Evolutionary conservation across 2,888 invertebrate genomes (phyloP).

Genomic region (Leptodirus hochenwartii): DNA sequence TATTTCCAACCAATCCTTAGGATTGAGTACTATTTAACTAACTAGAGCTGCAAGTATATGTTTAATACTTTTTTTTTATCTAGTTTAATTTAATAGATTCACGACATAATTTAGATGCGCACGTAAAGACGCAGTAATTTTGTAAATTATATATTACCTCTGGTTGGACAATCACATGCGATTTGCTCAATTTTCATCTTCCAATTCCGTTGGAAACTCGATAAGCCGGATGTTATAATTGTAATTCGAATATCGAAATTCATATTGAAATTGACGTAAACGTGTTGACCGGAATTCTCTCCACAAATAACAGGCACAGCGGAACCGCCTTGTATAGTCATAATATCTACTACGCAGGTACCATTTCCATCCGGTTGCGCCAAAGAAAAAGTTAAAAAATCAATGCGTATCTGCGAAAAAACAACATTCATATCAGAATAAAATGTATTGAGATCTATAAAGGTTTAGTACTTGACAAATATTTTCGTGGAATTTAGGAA

Average conservation of each 20-base stretch:
- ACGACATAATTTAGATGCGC: too few relatives aligned
- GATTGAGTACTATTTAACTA: too few relatives aligned
- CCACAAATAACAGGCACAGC: constrained; percentile 66
- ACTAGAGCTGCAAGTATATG: too few relatives aligned
- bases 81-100: too few relatives aligned
- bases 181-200: constrained; percentile 56
- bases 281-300: constrained; percentile 59
- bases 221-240: constrained; percentile 40
- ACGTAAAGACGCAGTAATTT: too few relatives aligned
- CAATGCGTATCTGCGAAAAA: constrained; percentile 48
- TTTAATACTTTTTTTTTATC: too few relatives aligned
- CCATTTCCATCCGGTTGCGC: constrained; percentile 58
- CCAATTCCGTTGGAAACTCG: constrained; percentile 47
- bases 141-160: too few relatives aligned
- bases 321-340: constrained; percentile 50
- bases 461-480: constrained; percentile 43
- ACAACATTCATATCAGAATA: background rate
- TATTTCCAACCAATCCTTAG: too few relatives aligned
- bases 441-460: background rate
- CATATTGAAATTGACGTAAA: constrained; percentile 57
- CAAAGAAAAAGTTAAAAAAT: constrained; percentile 52
- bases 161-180: constrained; percentile 46
- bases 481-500: constrained; percentile 44
- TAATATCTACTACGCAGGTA: constrained; percentile 45
- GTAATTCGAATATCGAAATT: constrained; percentile 47